These are phyloP conservation scores for Lasioglossum pauxillum DNA, from an alignment of 2,888 invertebrate genomes.

Conservation along the genomic window DNA sequence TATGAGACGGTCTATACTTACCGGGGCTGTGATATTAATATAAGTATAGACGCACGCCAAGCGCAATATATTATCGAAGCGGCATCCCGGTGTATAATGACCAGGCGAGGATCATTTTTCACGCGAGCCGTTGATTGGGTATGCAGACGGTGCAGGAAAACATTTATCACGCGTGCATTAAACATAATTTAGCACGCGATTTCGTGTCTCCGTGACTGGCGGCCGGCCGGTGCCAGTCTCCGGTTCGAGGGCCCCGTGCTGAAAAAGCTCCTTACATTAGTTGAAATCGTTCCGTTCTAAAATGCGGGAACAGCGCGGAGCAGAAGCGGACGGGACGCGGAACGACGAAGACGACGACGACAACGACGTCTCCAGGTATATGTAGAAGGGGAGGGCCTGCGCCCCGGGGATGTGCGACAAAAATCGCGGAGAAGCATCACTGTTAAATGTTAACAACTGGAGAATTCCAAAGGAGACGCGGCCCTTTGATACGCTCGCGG, in stretches of 20 bases:
- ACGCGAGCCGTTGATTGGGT: constrained; percentile 46
- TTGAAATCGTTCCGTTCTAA: constrained; percentile 65
- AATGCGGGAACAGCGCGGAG: constrained; percentile 15
- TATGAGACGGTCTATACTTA: constrained; percentile 14
- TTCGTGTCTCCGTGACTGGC: constrained; percentile 27
- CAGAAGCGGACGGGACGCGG: background rate
- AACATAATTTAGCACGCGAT: constrained; percentile 53
- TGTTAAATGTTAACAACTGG: constrained; percentile 79
- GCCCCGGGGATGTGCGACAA: constrained; percentile 59
- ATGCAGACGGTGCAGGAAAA: constrained; percentile 28
- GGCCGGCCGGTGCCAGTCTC: background rate
- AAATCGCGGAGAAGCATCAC: constrained; percentile 72
- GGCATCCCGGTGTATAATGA: constrained; percentile 43
- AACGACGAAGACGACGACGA: background rate
- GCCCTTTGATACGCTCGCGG: constrained; percentile 66
- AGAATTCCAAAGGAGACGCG: constrained; percentile 76
- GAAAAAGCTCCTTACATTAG: constrained; percentile 51
- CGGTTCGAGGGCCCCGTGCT: background rate
- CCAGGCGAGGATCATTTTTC: constrained; percentile 48
- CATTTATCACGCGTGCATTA: constrained; percentile 52
- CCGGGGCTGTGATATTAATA: constrained; percentile 41
- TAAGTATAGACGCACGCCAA: constrained; percentile 31
- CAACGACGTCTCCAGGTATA: background rate
- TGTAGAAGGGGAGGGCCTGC: background rate
- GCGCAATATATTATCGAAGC: constrained; percentile 46